Evolutionary conservation across 2,113 vertebrate genomes (phyloP).

Genomic region (Odontesthes bonariensis): DNA sequence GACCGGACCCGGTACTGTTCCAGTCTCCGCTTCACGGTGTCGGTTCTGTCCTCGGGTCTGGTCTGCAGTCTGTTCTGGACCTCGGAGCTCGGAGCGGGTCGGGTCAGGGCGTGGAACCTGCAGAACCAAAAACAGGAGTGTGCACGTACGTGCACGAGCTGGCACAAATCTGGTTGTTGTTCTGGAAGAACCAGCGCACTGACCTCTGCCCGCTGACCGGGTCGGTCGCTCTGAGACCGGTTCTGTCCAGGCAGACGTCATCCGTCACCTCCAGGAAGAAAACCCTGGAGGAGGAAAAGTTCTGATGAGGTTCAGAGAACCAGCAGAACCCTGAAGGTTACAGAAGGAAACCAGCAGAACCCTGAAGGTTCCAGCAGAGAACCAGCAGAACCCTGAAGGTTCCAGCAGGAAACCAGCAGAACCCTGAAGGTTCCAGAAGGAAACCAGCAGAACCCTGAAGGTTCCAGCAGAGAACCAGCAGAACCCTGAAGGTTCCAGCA

Average conservation of each 20-base stretch:
- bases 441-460: too few relatives aligned
- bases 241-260: constrained; percentile 86
- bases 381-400: too few relatives aligned
- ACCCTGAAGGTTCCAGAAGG: too few relatives aligned
- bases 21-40: constrained; percentile 36
- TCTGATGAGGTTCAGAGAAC: too few relatives aligned
- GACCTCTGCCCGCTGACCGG: constrained; percentile 90
- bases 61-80: constrained; percentile 85
- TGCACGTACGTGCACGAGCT: too few relatives aligned
- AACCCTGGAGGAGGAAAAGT: constrained; percentile 78
- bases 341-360: too few relatives aligned
- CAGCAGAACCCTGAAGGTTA: too few relatives aligned
- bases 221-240: constrained; percentile 86
- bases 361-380: too few relatives aligned
- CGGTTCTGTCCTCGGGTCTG: constrained; percentile 78
- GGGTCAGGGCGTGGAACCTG: constrained; percentile 88
- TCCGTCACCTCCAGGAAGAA: constrained; percentile 89
- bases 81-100: constrained; percentile 81
- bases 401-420: too few relatives aligned
- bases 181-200: neutral
- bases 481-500: too few relatives aligned
- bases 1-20: constrained; percentile 75
- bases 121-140: neutral
- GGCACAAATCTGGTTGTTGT: neutral
- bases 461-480: too few relatives aligned